Percentiles rank a stretch among this genome's conserved stretches.
These are phyloP conservation scores for Oceanodroma tethys DNA, from an alignment of 2,113 vertebrate species.

Conservation along the genomic window DNA sequence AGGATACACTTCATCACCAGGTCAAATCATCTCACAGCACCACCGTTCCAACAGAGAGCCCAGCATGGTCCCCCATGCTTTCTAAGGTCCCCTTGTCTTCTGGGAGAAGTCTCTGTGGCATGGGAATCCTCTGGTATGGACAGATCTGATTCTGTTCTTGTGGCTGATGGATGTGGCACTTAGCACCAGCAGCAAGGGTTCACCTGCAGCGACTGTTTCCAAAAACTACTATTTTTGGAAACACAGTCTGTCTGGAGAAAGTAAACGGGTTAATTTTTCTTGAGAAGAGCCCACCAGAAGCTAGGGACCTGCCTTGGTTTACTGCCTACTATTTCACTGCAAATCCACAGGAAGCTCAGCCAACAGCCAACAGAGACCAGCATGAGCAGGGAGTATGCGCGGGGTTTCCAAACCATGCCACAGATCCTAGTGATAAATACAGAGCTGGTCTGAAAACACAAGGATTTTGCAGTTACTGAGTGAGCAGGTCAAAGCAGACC, in stretches of 20 bases:
- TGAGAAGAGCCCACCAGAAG: neutral
- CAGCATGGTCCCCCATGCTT: neutral
- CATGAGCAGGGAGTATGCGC: accelerated
- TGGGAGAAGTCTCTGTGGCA: neutral
- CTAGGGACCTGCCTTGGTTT: neutral
- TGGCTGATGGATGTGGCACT: neutral
- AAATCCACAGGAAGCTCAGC: neutral
- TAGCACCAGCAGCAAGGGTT: neutral
- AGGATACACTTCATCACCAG: neutral
- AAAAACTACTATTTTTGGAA: neutral
- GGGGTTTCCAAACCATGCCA: neutral
- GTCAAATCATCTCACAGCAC: neutral
- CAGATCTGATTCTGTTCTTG: neutral
- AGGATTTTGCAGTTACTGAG: neutral
- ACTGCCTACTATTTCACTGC: neutral
- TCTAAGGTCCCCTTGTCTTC: neutral
- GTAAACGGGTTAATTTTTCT: neutral
- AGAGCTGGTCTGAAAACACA: neutral
- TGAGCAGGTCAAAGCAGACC: neutral
- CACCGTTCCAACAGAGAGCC: neutral
- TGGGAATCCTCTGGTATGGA: neutral
- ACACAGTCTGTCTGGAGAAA: neutral
- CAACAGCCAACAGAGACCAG: neutral
- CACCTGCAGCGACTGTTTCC: neutral
- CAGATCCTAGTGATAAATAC: neutral